Base-by-base conservation (phyloP, 2,888 invertebrate species). In the Bombylius major region DNA sequence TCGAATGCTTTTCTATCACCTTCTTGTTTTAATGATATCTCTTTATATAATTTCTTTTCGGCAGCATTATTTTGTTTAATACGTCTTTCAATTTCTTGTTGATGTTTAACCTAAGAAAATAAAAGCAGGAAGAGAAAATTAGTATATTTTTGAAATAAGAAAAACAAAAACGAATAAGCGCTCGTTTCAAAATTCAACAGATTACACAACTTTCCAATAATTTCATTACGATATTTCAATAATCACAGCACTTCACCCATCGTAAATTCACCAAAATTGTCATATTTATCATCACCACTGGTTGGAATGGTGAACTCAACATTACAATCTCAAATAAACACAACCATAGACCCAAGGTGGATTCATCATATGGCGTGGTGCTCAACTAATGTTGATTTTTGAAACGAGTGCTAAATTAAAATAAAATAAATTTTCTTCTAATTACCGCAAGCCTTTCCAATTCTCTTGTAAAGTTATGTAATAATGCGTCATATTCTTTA, bases 21-120 rank as follows among this genome's bases (percentile, higher is more conserved):
- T 63, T 96, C 94, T 69, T 98, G 96, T 64, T 89, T 81, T 64
- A 84, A 77, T 48, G 86, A 82, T 66, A 97, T 94, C 70, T 95
- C 93, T 75, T 96, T 97, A 60, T 87, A 81, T 63, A 97, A 78
- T 75, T 95, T 94, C 79, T 92, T 93, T 74, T 98, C 97, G 33
- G 89, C 86, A 50, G 86, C 84, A 59, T 84, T 79, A 74, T 92
- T 94, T 68, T 88, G 89, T 70, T 94, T 95, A 65, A 85, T 78
- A 76, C 90, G 84, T 60, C 86, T 79, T 65, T 89, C 89, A 60
- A 87, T 69, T 67, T 89, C 89, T 74, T 87, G 87, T 58, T 82
- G 80, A 72, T 89, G 87, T 71, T 84, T 85, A 50, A 81, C 78
- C 83, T 79, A 70, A 53, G 63, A 56, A 53, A 36, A 31, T 34